These are phyloP conservation scores for Corynorhinus townsendii DNA, from an alignment of 2,113 vertebrate species.

Conservation along the genomic window DNA sequence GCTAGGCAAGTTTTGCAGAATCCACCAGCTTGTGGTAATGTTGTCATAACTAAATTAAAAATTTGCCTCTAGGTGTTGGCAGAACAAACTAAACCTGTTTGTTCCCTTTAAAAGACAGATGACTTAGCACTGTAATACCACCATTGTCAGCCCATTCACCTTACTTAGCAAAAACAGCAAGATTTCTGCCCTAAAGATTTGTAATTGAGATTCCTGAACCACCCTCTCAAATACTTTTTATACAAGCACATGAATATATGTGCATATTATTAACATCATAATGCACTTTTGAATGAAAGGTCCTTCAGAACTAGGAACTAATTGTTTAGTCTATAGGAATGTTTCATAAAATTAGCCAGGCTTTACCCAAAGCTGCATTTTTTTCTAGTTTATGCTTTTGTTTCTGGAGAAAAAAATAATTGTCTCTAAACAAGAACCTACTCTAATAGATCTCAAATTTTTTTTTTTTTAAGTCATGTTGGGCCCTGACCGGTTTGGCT, in stretches of 20 bases:
- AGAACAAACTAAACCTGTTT: constrained; percentile 54
- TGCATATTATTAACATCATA: constrained; percentile 2
- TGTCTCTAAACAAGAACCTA: constrained; percentile 16
- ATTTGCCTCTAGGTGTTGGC: background rate
- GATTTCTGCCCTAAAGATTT: constrained; percentile 28
- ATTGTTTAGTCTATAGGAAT: constrained; percentile 10
- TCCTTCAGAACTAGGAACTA: background rate
- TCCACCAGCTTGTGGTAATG: constrained; percentile 40
- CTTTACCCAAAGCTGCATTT: constrained; percentile 29
- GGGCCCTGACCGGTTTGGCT: background rate
- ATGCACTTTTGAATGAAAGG: background rate
- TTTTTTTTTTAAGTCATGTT: background rate
- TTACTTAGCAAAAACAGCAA: constrained; percentile 14
- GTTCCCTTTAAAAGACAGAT: constrained; percentile 9
- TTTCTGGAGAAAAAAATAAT: constrained; percentile 5
- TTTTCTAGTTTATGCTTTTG: constrained; percentile 21
- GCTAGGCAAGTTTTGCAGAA: constrained; percentile 63
- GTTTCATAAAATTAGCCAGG: background rate
- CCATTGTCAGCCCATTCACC: background rate
- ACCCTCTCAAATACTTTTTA: constrained; percentile 12
- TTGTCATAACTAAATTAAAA: constrained; percentile 54
- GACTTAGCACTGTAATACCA: constrained; percentile 18
- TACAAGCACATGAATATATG: background rate
- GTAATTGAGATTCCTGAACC: background rate
- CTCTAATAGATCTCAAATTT: background rate